Base-by-base conservation (phyloP, 2,888 invertebrate genomes). In the Gonocerus acuteangulatus region DNA sequence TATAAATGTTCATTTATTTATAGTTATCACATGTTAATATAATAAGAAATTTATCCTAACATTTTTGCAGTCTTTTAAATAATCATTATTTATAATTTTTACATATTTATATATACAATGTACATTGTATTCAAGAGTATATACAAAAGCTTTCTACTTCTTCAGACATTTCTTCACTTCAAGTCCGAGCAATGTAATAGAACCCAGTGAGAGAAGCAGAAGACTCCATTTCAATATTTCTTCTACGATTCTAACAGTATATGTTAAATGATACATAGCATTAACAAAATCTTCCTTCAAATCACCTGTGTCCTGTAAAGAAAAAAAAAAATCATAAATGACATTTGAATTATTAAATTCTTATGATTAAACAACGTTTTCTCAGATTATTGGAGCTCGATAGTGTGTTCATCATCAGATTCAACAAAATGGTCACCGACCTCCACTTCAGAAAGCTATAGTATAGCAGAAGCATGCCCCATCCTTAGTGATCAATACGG, bases 231-330 rank as follows among this genome's bases (percentile, higher is more conserved):
- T 62, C 4, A 65, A 47, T 32, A 60, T 9, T 39, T 32, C 57
- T 61, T 65, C 60, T 15, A 60, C 61, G 32, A 54, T 48, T n/a
- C 51, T 62, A 9, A 60, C 62, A 13, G 65, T 65, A 22, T 57
- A 65, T 3, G 65, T 65, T 18, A 65, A 23, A 27, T 65, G 65
- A 42, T 65, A 61, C 27, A 65, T 34, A 21, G 56, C 57, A 32
- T 65, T 57, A 15, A 62, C 48, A 34, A 65, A 65, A 18, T 57
- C 22, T n/a, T 65, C 62, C 4, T 60, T 49, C 44, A 65, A 56
- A 16, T 60, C 60, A 32, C 65, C 65, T n/a, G 65, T 62, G 39
- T 65, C 62, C 65, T 65, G 32, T 7, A 64, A 64, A 22, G 22
- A 45, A 36, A n/a, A 61, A 15, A 6, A 36, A 47, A 3, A 54